These are phyloP conservation scores for Dipodomys ordii DNA, from an alignment of 2,113 vertebrate species.

Conservation along the genomic window DNA sequence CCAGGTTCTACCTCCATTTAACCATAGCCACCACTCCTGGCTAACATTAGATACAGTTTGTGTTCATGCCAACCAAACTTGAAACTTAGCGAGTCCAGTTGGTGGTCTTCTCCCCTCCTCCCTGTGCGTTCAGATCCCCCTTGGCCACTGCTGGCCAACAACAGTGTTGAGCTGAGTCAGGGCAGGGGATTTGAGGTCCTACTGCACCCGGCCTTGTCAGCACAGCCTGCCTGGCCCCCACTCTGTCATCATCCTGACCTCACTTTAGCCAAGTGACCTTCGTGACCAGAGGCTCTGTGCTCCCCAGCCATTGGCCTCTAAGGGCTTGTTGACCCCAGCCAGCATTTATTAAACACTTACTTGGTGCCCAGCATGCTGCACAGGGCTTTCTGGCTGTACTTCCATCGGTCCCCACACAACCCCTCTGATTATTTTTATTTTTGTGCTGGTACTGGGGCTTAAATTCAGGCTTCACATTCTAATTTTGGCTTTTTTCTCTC, in stretches of 20 bases:
- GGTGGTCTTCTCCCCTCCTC: too few relatives aligned
- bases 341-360: background rate
- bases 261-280: background rate
- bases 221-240: background rate
- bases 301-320: background rate
- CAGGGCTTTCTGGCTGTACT: background rate
- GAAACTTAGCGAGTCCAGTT: background rate
- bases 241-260: background rate
- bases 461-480: too few relatives aligned
- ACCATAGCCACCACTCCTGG: background rate
- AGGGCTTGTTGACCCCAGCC: background rate
- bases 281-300: background rate
- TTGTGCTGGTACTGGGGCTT: background rate
- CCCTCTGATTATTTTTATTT: background rate
- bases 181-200: too few relatives aligned
- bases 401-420: background rate
- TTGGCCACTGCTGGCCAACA: background rate
- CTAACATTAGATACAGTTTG: background rate
- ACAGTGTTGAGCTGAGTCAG: background rate
- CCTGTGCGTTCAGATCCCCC: background rate
- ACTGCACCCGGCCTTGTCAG: background rate
- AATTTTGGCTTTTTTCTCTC: background rate
- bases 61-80: background rate
- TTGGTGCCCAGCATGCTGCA: background rate
- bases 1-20: background rate